Evolutionary conservation across 2,888 invertebrate species (phyloP).

Genomic region (Lochmaea crataegi): DNA sequence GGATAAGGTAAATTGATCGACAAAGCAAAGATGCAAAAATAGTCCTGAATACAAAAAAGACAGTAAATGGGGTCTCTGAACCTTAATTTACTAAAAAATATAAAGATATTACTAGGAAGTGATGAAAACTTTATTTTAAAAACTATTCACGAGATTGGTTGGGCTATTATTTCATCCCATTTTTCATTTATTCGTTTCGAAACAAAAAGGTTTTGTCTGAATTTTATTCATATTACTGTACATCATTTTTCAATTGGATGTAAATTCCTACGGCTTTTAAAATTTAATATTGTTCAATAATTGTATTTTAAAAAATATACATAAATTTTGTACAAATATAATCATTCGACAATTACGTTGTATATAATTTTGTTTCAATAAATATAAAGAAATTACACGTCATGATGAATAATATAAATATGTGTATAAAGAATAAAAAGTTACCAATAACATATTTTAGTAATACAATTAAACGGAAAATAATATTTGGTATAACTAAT

Average conservation of each 20-base stretch:
- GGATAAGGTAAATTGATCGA: too few species aligned
- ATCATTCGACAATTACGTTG: neutral
- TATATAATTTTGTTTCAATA: neutral
- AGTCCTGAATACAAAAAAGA: neutral
- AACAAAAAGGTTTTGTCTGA: neutral
- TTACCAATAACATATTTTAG: neutral
- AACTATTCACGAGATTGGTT: neutral
- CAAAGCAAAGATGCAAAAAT: too few species aligned
- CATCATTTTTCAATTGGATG: too few species aligned
- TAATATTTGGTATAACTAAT: constrained; percentile 48
- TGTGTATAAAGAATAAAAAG: neutral
- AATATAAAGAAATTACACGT: neutral
- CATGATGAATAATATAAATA: neutral
- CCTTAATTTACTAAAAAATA: neutral
- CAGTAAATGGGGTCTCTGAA: too few species aligned
- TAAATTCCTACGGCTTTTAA: too few species aligned
- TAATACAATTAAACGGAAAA: constrained; percentile 19
- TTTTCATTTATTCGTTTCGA: too few species aligned
- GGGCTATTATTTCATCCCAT: neutral
- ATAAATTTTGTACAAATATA: neutral
- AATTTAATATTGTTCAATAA: neutral
- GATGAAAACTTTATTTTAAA: neutral
- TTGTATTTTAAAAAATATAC: neutral
- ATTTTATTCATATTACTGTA: neutral
- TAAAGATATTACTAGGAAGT: neutral